Evolutionary conservation across 1,140 invertebrate species (phyloP), one percentile per base, ranked within the genome.

Genomic region (Drosophila quadrilineata): DNA sequence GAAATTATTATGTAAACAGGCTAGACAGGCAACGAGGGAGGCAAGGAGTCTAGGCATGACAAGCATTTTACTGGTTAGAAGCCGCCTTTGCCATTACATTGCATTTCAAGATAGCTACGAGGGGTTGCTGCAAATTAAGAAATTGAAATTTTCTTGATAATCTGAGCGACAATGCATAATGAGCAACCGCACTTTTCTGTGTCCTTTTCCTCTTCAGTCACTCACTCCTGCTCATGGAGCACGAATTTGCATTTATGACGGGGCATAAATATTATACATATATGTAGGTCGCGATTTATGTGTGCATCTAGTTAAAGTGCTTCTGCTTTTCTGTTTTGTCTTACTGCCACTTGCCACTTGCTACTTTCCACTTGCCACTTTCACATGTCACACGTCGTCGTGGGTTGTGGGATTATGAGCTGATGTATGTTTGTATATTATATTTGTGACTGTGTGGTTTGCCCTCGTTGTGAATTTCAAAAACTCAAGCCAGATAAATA

Each of bases 401-500:
- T 69, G 38, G 36, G 48, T 29, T 40, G 45, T 24, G 63, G 48
- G 54, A 64, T 56, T 77, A 72, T 76, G 66, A 77, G 49, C 74
- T 77, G 64, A 65, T 40, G 19, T 63, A 21, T 38, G 33, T 52
- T 36, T 29, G 54, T 29, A 31, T 45, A 65, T 28, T n/a, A n/a
- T n/a, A n/a, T n/a, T n/a, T n/a, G 46, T 53, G 62, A 59, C n/a
- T n/a, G 50, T 71, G 70, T 57, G 68, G 77, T 65, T 76, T 82
- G 76, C 69, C 76, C 76, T 82, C 76, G 68, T 76, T 82, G 77
- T 54, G 53, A 84, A 71, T 80, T 75, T 75, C 75, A 71, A 80
- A 80, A 76, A 84, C 71, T 68, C 77, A 82, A 84, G 77, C 77
- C 54, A 84, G 68, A 82, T 82, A 82, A 84, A 82, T 70, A 84